Evolutionary conservation across 2,113 vertebrate species (phyloP), one percentile per base, ranked within the genome.

Genomic region (Anhinga rufa): DNA sequence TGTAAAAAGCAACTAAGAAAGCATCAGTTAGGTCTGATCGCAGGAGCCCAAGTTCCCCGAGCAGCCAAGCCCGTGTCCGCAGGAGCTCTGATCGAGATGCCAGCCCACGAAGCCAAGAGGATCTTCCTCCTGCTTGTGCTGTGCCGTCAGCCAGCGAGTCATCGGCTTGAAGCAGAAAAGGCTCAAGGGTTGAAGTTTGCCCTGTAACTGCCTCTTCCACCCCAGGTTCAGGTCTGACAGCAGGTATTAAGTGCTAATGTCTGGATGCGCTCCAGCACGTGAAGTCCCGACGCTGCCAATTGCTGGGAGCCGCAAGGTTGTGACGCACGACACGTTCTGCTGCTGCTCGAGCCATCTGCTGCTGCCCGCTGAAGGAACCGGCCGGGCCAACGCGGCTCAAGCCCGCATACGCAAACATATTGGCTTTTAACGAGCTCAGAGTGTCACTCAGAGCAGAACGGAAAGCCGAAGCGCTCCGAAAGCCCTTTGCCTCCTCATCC

Each of bases 261-360:
- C 90, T 91, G 93, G 88, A 78, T 0, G 1, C 9, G 3, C 9
- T 91, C 81, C 96, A 84, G 84, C 69, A 62, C 38, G 3, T 0
- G 2, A 2, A 52, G 89, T 19, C 83, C 93, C 6, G 3, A 19
- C 32, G 82, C 74, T 2, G 9, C 21, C 66, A 40, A 36, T 2
- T 40, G 87, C 69, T 7, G 40, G 62, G 68, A 88, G 91, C 84
- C 4, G 6, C 48, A 4, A 72, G 95, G 92, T 80, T 76, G 58
- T 6, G 36, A 28, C 0, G 12, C 55, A n/a, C 24, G 18, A 64
- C 61, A 9, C 8, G 65, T 82, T 60, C 78, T 32, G n/a, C 87
- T 68, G 86, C 78, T 0, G 10, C 90, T 78, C 77, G 7, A 40
- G 84, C 95, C 95, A 82, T 70, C 92, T 90, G 92, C 70, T 62